Evolutionary conservation across 2,888 invertebrate genomes (phyloP).

Genomic region (Actias luna): DNA sequence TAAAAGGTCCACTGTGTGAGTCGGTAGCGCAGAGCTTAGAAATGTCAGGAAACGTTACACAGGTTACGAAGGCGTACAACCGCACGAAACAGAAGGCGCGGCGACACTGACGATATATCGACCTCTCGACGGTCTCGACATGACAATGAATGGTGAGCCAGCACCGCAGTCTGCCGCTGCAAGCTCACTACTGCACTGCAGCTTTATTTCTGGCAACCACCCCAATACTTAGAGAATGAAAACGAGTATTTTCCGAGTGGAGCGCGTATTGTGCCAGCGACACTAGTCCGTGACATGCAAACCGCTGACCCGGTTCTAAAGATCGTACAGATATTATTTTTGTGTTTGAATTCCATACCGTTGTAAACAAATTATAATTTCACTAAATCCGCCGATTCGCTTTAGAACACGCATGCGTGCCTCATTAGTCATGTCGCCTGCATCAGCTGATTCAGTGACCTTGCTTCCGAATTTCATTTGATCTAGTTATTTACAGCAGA

Average conservation of each 20-base stretch:
- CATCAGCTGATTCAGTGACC: slow-evolving; percentile 22
- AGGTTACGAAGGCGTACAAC: slow-evolving; percentile 35
- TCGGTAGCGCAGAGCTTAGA: slow-evolving; percentile 44
- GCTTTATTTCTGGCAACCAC: slow-evolving; percentile 78
- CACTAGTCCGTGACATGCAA: slow-evolving; percentile 39
- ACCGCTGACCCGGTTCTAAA: slow-evolving; percentile 49
- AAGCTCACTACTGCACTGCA: slow-evolving; percentile 78
- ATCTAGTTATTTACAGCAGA: slow-evolving; percentile 13
- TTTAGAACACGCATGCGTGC: slow-evolving; percentile 23
- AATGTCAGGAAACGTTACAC: slow-evolving; percentile 25
- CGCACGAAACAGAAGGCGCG: slow-evolving; percentile 59
- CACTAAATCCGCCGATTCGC: slow-evolving; percentile 20
- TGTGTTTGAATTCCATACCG: slow-evolving; percentile 19
- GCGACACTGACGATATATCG: slow-evolving; percentile 66
- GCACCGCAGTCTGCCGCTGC: slow-evolving; percentile 71
- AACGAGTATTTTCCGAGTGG: slow-evolving; percentile 38
- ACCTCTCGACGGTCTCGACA: slow-evolving; percentile 60
- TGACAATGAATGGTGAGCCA: slow-evolving; percentile 64
- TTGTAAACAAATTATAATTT: slow-evolving; percentile 17
- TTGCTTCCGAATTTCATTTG: slow-evolving; percentile 17
- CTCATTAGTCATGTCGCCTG: slow-evolving; percentile 13
- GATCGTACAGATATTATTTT: slow-evolving; percentile 29
- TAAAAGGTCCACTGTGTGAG: slow-evolving; percentile 52
- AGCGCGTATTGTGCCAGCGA: slow-evolving; percentile 40
- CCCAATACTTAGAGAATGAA: slow-evolving; percentile 47